Base-by-base conservation (phyloP, 1,140 invertebrate species). In the Batillaria attramentaria region DNA sequence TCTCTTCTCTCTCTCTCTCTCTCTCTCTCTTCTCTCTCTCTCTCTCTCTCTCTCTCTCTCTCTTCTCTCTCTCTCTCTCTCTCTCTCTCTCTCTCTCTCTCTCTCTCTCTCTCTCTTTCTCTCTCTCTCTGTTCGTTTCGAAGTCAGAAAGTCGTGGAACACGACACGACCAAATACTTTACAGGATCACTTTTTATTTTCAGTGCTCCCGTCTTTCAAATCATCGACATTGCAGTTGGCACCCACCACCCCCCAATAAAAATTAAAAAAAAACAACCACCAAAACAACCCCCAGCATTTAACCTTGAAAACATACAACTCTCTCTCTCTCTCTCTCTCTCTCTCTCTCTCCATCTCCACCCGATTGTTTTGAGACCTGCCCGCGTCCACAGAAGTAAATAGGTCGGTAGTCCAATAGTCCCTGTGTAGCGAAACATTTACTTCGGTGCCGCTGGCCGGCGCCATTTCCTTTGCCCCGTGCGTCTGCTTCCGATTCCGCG, bases 371-470 rank as follows among this genome's bases (percentile, higher is more conserved):
- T 43, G 37, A 42, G 33, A 57, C 62, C 54, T 13, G 31, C 28
- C 6, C 31, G 42, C 66, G 66, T 41, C 39, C 66, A 24, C 66
- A 39, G 66, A 41, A 41, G 66, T 69, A 69, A 69, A 69, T 69
- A 37, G 37, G 37, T 41, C 66, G 35, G 66, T 69, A 69, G 66
- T 31, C n/a, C 37, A 39, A 35, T 37, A 2, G 35, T 69, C 1
- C 66, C 35, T 60, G 24, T 60, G 57, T 60, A 60, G 57, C 57
- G 57, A 60, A 8, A n/a, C 57, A 60, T 60, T 60, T 60, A 60
- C 57, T 60, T 60, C 57, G 6, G 57, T 8, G 57, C 62, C 13
- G 37, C 24, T 18, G 6, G 39, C 35, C 66, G 66, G 33, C 1
- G 37, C 20, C 66, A 41, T 69, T 69, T 69, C 66, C 35, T 35